Evolutionary conservation across 1,140 invertebrate species (phyloP).

Genomic region (Drosophila funebris): DNA sequence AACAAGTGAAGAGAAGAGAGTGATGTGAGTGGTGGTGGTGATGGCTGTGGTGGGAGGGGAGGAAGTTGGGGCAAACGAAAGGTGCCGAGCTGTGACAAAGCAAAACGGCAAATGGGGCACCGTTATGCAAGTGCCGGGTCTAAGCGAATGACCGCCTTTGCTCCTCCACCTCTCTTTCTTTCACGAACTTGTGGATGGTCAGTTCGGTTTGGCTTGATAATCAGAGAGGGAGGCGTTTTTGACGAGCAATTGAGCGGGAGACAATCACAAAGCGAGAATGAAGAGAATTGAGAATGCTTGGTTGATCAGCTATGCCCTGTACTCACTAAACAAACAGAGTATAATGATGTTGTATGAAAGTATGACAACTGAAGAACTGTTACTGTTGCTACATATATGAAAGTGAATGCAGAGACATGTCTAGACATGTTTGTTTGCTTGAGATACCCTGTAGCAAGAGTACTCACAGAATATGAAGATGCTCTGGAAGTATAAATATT

Average conservation of each 20-base stretch:
- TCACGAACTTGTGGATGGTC: constrained; percentile 1
- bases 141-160: neutral
- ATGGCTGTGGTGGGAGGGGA: no score
- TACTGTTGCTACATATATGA: no score
- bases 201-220: neutral
- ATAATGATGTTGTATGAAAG: no score
- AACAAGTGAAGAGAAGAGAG: neutral
- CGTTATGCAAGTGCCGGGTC: constrained; percentile 34
- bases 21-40: neutral
- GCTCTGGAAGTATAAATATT: no score
- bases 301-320: constrained; percentile 2
- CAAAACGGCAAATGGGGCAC: constrained; percentile 36
- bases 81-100: constrained; percentile 61
- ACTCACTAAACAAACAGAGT: no score
- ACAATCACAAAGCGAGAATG: neutral
- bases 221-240: no score
- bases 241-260: constrained; percentile 28
- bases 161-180: neutral
- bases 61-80: constrained; percentile 11
- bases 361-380: no score
- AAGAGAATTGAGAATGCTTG: constrained; percentile 1
- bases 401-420: no score
- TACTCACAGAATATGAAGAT: no score
- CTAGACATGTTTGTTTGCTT: no score
- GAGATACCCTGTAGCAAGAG: no score